Evolutionary conservation across 2,113 vertebrate genomes (phyloP), one percentile per base, ranked within the genome.

Genomic region (Tamias sibiricus): DNA sequence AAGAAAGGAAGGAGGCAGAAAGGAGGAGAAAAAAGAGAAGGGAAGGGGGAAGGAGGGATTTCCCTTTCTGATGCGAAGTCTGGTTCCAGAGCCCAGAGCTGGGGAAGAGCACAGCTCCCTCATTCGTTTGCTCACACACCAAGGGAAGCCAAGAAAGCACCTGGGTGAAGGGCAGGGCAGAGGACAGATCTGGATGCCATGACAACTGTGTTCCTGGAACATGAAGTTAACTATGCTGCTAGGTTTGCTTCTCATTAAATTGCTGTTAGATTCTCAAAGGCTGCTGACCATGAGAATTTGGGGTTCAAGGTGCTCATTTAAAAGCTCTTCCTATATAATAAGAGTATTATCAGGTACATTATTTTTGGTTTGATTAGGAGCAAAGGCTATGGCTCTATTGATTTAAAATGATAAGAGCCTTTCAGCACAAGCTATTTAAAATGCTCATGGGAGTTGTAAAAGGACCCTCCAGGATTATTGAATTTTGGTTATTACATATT

Each of bases 321-420:
- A 71, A 92, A 91, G 37, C 32, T 24, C 30, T 75, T 83, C 54
- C 76, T 71, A 24, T 69, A 59, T 8, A 44, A 66, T 54, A 76
- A 80, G 59, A 32, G 42, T 62, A 42, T 81, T 30, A 71, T 20
- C 26, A 22, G 24, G 35, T 20, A 62, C 74, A 35, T 42, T 77
- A 76, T 71, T 77, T 95, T 82, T n/a, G 16, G 35, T 30, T 91
- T 72, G 35, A 80, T 32, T 57, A 83, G 64, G 19, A 79, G 54
- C 82, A 32, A 94, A 81, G 79, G 47, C 47, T 24, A 86, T 82
- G 62, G 32, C 4, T 62, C 77, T 91, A 37, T 82, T 89, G 87
- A 94, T 93, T 87, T 66, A 49, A 88, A 94, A 74, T 2, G 24
- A 54, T 91, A 84, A 95, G 93, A 88, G 62, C 26, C 42, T 96